These are phyloP conservation scores for Heliconius ismenius DNA, from an alignment of 2,888 invertebrate genomes.

Conservation along the genomic window DNA sequence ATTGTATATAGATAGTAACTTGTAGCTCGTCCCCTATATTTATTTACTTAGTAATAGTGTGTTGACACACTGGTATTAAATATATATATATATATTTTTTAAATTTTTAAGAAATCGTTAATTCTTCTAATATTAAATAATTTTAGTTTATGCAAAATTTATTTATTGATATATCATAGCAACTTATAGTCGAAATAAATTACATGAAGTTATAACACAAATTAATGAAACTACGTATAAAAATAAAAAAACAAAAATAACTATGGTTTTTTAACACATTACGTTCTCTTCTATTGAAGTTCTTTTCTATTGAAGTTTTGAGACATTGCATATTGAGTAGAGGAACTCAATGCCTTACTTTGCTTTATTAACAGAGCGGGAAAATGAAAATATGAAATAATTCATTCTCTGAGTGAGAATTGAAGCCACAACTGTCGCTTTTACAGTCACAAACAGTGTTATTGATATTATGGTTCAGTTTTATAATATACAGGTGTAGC, in stretches of 20 bases:
- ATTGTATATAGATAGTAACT: conserved; percentile 40
- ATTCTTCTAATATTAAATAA: not conserved
- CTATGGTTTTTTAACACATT: not conserved
- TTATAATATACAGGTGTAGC: too few species aligned
- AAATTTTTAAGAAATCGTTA: not conserved
- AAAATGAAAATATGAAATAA: not conserved
- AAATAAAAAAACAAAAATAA: not conserved
- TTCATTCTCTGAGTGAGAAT: not conserved
- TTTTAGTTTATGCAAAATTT: not conserved
- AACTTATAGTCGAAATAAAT: not conserved
- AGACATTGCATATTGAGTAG: not conserved
- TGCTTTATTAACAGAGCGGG: not conserved
- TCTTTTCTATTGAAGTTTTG: not conserved
- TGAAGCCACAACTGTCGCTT: not conserved
- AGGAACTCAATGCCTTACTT: not conserved
- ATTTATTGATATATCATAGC: not conserved
- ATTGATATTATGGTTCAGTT: too few species aligned
- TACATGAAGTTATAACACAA: not conserved
- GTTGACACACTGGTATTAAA: not conserved
- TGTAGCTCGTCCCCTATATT: not conserved
- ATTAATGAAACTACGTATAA: not conserved
- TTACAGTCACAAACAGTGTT: not conserved
- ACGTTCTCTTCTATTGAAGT: not conserved
- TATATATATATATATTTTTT: not conserved
- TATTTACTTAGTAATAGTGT: not conserved